Percentiles rank a stretch among this genome's conserved stretches.
These are phyloP conservation scores for Catotricha subobsoleta DNA, from an alignment of 2,888 invertebrate species.

Conservation along the genomic window DNA sequence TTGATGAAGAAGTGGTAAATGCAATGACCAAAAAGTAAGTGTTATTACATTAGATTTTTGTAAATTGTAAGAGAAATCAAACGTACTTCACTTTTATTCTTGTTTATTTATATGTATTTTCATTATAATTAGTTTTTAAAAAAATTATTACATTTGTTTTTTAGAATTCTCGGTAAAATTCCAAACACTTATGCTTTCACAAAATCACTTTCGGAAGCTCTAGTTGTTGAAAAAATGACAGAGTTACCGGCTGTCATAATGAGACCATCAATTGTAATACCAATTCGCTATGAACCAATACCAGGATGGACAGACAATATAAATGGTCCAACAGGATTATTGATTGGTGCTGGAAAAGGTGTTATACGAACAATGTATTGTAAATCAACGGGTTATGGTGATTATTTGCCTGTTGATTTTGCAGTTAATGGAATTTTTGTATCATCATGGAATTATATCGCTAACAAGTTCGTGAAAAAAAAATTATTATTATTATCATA, in stretches of 20 bases:
- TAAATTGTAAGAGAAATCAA: too few species aligned
- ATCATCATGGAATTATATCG: slow-evolving; percentile 45
- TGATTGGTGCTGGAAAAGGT: slow-evolving; percentile 71
- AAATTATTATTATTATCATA: not conserved
- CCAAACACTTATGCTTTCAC: slow-evolving; percentile 92
- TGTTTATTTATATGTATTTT: slow-evolving; percentile 2
- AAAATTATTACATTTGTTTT: too few species aligned
- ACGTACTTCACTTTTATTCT: slow-evolving; percentile 2
- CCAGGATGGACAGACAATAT: slow-evolving; percentile 89
- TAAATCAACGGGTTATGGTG: slow-evolving; percentile 56
- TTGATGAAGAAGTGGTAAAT: slow-evolving; percentile 50
- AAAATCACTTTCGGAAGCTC: slow-evolving; percentile 73
- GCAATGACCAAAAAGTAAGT: slow-evolving; percentile 41
- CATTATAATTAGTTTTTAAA: slow-evolving; percentile 7
- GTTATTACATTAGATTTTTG: not conserved
- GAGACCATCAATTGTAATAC: slow-evolving; percentile 79
- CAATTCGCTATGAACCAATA: slow-evolving; percentile 65
- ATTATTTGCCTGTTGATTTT: slow-evolving; percentile 63
- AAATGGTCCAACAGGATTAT: slow-evolving; percentile 75
- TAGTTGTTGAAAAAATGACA: slow-evolving; percentile 60
- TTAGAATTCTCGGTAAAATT: slow-evolving; percentile 52
- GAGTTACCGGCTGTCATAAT: slow-evolving; percentile 59
- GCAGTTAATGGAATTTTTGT: slow-evolving; percentile 60
- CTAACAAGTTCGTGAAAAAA: slow-evolving; percentile 28
- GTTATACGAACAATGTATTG: slow-evolving; percentile 80